Conservation (phyloP, 2,113 vertebrate species). For the Butastur rufipennis region DNA sequence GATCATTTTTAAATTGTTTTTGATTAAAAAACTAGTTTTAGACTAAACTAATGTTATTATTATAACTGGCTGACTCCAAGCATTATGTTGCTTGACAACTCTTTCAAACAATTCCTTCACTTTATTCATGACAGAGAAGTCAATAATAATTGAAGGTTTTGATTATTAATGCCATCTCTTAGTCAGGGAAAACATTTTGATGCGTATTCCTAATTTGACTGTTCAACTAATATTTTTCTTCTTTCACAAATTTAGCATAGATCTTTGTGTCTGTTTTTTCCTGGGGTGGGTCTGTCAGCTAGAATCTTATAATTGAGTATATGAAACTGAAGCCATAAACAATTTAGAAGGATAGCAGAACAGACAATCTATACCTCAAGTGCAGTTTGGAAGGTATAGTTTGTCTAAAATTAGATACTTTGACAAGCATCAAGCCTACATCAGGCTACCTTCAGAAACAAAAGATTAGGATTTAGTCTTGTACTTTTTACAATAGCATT, state of each 20-base stretch:
- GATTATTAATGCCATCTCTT: neutral
- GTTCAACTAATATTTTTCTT: neutral
- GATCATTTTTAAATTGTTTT: constrained; percentile 50
- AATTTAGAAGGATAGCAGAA: neutral
- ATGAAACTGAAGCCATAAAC: neutral
- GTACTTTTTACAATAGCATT: neutral
- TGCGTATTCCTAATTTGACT: neutral
- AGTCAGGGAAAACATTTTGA: neutral
- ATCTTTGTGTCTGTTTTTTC: neutral
- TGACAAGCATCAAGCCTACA: neutral
- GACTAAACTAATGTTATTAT: constrained; percentile 11
- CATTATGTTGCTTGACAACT: constrained; percentile 28
- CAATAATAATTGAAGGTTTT: constrained; percentile 51
- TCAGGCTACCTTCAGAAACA: neutral
- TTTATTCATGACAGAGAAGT: constrained; percentile 2
- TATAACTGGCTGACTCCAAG: constrained; percentile 28
- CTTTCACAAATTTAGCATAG: neutral
- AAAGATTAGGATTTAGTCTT: neutral
- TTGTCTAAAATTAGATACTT: neutral
- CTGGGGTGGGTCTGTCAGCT: neutral
- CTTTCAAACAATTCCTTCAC: constrained; percentile 29
- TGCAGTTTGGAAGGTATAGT: neutral
- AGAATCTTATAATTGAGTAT: neutral
- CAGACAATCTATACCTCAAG: neutral
- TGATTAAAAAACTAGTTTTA: constrained; percentile 59